phyloP scores from a whole-genome alignment of 2,113 vertebrate species.

The Callospermophilus lateralis region DNA sequence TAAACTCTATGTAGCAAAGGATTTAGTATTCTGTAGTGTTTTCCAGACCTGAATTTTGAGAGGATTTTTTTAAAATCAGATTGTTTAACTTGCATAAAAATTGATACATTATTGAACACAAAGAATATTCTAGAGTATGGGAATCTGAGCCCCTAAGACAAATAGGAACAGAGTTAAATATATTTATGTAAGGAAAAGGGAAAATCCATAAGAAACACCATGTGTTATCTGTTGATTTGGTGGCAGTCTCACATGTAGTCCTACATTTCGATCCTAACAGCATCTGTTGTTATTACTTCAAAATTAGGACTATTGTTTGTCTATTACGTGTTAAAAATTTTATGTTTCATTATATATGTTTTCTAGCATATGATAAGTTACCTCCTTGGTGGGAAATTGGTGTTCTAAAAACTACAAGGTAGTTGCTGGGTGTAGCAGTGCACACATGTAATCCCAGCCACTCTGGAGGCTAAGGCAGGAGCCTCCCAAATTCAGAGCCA shows the following conservation, averaged over 20 bases:
- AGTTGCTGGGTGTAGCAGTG: neutral
- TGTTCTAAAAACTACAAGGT: neutral
- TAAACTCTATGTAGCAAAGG: neutral
- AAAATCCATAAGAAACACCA: neutral
- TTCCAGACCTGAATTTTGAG: constrained; percentile 27
- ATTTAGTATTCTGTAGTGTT: constrained; percentile 8
- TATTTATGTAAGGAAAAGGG: constrained; percentile 21
- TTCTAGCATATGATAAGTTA: neutral
- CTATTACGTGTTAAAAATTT: constrained; percentile 56
- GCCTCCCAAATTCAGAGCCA: neutral
- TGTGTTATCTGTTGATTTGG: neutral
- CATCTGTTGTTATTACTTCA: neutral
- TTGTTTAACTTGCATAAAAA: constrained; percentile 53
- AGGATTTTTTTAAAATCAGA: neutral
- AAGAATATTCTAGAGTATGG: constrained; percentile 56
- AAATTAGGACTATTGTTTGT: constrained; percentile 62
- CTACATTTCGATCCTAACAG: neutral
- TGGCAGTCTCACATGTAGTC: neutral
- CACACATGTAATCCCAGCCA: neutral
- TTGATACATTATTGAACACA: neutral
- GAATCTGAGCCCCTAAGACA: constrained; percentile 18
- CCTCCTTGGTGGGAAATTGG: neutral
- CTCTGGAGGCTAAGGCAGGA: neutral
- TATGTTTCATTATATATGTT: constrained; percentile 62
- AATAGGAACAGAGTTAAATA: neutral